Evolutionary conservation across 64 coral and sea anemone genomes (phyloP).

Genomic region (Actinia tenebrosa): DNA sequence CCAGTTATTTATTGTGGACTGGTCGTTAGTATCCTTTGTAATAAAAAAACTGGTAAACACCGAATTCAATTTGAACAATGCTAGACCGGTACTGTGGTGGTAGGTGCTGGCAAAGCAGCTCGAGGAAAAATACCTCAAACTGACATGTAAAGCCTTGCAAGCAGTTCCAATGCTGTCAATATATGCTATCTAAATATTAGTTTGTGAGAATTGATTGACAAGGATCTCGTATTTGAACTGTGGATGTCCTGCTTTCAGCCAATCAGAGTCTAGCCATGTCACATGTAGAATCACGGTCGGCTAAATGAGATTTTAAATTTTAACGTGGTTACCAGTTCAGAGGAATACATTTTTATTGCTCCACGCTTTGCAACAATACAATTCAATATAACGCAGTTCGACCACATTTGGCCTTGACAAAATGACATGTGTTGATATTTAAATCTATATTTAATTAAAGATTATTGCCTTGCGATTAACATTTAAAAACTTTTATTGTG

Average conservation of each 20-base stretch:
- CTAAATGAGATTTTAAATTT: constrained; percentile 19
- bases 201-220: constrained; percentile 7
- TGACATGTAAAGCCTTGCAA: background rate
- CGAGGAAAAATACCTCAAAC: background rate
- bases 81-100: background rate
- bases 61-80: background rate
- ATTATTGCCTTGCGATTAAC: background rate
- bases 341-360: constrained; percentile 6
- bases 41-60: background rate
- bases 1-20: background rate
- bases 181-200: constrained; percentile 7
- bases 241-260: background rate
- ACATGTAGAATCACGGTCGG: constrained; percentile 1
- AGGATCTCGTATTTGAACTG: background rate
- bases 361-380: background rate
- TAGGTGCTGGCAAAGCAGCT: background rate
- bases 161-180: background rate
- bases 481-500: background rate
- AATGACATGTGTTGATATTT: background rate
- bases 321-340: background rate
- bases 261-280: background rate
- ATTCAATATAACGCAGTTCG: background rate
- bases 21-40: background rate
- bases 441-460: background rate
- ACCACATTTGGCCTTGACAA: background rate